Conservation (phyloP, 2,888 invertebrate genomes). For the Hipparchia sbordonii region DNA sequence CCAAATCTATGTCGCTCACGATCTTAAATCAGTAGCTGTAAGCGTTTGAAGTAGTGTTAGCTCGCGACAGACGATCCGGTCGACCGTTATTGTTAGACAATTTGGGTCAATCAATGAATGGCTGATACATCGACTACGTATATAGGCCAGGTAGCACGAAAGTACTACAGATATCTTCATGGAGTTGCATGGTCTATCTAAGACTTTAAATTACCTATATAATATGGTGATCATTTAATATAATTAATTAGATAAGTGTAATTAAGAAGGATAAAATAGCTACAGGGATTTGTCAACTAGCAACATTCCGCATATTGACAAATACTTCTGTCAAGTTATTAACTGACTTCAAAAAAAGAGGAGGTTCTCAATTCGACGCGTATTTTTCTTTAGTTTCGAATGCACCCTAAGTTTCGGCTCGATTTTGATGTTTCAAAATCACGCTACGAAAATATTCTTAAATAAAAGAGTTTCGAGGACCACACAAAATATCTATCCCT, state of each 20-base stretch:
- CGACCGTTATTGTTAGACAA: conserved; percentile 65
- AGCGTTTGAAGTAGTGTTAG: conserved; percentile 12
- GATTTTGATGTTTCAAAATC: too few relatives aligned
- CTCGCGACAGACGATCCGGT: conserved; percentile 41
- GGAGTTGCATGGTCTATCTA: background rate
- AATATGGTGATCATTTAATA: background rate
- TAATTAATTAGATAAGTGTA: background rate
- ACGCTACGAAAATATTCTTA: too few relatives aligned
- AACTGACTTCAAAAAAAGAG: too few relatives aligned
- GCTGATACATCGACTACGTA: conserved; percentile 39
- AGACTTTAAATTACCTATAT: background rate
- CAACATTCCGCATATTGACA: background rate
- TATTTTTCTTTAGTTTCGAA: too few relatives aligned
- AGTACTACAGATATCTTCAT: conserved; percentile 16
- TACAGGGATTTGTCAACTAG: background rate
- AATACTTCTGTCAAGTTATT: too few relatives aligned
- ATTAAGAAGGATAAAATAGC: background rate
- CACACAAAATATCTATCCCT: too few relatives aligned
- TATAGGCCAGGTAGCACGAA: conserved; percentile 29
- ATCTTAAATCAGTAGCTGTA: background rate
- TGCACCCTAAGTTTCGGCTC: too few relatives aligned
- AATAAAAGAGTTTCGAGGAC: too few relatives aligned
- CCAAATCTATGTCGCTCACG: background rate
- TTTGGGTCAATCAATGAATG: conserved; percentile 73
- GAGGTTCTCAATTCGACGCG: too few relatives aligned